Evolutionary conservation across 2,888 invertebrate species (phyloP).

Genomic region (Ectropis crepuscularia): DNA sequence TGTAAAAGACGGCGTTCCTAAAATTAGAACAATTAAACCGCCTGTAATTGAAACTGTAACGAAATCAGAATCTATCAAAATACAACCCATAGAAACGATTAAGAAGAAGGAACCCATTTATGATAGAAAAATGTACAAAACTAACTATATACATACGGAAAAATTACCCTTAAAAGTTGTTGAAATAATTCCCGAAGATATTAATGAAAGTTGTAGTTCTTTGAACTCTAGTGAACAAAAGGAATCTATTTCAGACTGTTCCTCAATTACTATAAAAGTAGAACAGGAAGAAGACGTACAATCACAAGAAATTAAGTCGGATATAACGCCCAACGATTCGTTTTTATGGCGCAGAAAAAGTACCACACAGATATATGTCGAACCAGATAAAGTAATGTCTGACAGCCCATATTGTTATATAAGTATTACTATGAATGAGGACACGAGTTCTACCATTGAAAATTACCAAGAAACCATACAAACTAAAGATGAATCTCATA

Average conservation of each 20-base stretch:
- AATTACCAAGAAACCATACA: constrained; percentile 51
- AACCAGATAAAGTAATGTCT: constrained; percentile 64
- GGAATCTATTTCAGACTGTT: constrained; percentile 27
- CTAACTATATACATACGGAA: constrained; percentile 77
- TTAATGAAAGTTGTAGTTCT: constrained; percentile 54
- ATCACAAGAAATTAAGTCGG: constrained; percentile 61
- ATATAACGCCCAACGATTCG: constrained; percentile 86
- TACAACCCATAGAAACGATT: constrained; percentile 43
- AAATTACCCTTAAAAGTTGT: constrained; percentile 74
- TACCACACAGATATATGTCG: constrained; percentile 70
- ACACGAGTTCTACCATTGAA: constrained; percentile 50
- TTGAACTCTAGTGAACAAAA: constrained; percentile 35
- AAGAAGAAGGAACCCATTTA: constrained; percentile 72
- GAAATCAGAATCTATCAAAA: constrained; percentile 48
- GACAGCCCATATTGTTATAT: constrained; percentile 71
- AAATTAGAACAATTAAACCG: constrained; percentile 78
- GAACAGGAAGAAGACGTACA: constrained; percentile 50
- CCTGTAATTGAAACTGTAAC: constrained; percentile 48
- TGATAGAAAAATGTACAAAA: constrained; percentile 76
- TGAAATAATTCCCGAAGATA: constrained; percentile 79
- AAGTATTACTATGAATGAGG: constrained; percentile 61
- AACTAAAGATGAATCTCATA: constrained; percentile 59
- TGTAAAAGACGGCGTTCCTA: constrained; percentile 80
- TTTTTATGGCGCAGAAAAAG: constrained; percentile 87
- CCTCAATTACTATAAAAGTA: constrained; percentile 30